Evolutionary conservation across 2,888 invertebrate genomes (phyloP).

Genomic region (Euzetes globulus): DNA sequence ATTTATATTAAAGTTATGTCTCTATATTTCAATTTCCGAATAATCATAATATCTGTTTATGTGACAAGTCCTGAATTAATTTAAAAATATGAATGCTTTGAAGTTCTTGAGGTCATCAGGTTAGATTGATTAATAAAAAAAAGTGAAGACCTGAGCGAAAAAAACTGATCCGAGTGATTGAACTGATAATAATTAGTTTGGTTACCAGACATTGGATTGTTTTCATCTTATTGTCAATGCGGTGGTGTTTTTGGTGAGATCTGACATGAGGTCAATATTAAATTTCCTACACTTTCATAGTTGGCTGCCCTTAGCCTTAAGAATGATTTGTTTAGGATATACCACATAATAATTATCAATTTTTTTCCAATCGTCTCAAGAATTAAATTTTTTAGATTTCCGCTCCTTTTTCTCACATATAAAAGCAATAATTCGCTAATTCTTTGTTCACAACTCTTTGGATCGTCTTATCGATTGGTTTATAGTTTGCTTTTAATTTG

Average conservation of each 20-base stretch:
- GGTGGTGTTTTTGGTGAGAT: background rate
- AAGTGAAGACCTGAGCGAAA: background rate
- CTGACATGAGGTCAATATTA: conserved; percentile 16
- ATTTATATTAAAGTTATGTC: no score
- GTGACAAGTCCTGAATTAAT: no score
- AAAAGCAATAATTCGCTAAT: background rate
- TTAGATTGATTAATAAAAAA: background rate
- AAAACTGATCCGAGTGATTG: background rate
- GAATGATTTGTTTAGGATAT: conserved; percentile 5
- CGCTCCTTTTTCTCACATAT: conserved; percentile 1
- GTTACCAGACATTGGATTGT: background rate
- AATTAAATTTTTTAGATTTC: conserved; percentile 4
- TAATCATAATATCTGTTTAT: no score
- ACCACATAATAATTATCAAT: conserved; percentile 15
- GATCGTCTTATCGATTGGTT: background rate
- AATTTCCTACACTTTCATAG: conserved; percentile 11
- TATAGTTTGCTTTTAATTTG: background rate
- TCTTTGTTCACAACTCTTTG: background rate
- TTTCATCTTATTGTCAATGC: background rate
- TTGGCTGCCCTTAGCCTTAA: conserved; percentile 4
- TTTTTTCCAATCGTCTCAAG: background rate
- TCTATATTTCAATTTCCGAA: no score
- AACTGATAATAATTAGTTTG: conserved; percentile 27
- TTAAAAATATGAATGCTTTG: no score
- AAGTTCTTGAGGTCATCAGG: background rate